These are phyloP conservation scores for Aspiorhynchus laticeps DNA, from an alignment of 2,113 vertebrate genomes.

Conservation along the genomic window DNA sequence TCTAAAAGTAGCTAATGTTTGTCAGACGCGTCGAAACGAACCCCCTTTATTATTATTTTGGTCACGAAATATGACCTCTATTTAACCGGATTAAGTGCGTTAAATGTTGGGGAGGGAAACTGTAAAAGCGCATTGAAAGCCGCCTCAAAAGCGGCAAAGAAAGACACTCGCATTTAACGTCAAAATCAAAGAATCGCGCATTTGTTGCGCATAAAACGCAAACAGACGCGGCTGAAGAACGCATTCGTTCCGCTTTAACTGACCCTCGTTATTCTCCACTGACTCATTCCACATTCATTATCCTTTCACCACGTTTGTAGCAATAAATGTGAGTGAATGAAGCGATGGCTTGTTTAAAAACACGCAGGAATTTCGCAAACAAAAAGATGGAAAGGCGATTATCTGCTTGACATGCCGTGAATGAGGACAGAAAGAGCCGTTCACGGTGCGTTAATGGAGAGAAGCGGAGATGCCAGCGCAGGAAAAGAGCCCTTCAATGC, in stretches of 20 bases:
- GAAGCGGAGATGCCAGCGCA: slow-evolving; percentile 79
- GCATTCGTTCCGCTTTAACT: slow-evolving; percentile 95
- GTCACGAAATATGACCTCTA: slow-evolving; percentile 75
- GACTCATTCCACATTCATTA: slow-evolving; percentile 99
- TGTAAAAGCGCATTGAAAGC: slow-evolving; percentile 65
- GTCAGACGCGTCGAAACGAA: neutral
- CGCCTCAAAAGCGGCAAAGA: slow-evolving; percentile 61
- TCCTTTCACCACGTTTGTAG: slow-evolving; percentile 95
- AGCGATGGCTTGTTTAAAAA: slow-evolving; percentile 92
- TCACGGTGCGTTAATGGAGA: slow-evolving; percentile 79
- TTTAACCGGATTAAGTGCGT: slow-evolving; percentile 73
- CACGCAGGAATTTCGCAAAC: slow-evolving; percentile 90
- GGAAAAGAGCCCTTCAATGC: slow-evolving; percentile 90
- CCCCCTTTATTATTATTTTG: slow-evolving; percentile 68
- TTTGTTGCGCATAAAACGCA: slow-evolving; percentile 73
- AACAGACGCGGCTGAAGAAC: slow-evolving; percentile 78
- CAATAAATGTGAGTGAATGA: slow-evolving; percentile 93
- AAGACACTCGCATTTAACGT: slow-evolving; percentile 75
- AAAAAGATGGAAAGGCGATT: slow-evolving; percentile 95
- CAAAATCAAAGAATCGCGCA: slow-evolving; percentile 72
- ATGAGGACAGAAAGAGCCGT: slow-evolving; percentile 95
- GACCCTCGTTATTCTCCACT: slow-evolving; percentile 93
- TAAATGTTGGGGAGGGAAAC: slow-evolving; percentile 67
- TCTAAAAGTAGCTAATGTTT: neutral
- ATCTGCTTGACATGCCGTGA: slow-evolving; percentile 97